Evolutionary conservation across 2,888 invertebrate genomes (phyloP).

Genomic region (Tolmerus cingulatus): DNA sequence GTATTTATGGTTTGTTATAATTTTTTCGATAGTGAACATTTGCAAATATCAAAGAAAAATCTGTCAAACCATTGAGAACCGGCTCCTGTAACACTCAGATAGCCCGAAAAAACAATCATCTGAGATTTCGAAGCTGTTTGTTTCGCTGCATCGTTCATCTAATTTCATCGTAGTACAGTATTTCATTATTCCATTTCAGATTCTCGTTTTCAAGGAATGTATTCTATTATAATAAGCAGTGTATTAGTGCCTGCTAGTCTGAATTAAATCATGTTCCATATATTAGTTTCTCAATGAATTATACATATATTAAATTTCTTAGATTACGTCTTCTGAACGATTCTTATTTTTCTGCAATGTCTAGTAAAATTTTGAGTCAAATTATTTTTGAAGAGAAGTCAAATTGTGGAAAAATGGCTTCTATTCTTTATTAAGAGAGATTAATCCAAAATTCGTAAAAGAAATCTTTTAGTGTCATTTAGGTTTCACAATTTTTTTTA

Average conservation of each 20-base stretch:
- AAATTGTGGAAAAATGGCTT: not conserved
- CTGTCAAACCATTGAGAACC: too few species aligned
- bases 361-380: not conserved
- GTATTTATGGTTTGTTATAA: too few species aligned
- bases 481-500: not conserved
- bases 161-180: not conserved
- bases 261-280: not conserved
- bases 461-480: not conserved
- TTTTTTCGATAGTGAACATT: too few species aligned
- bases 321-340: not conserved
- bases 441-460: not conserved
- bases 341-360: not conserved
- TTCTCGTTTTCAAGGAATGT: not conserved
- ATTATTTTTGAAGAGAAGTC: not conserved
- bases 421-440: not conserved
- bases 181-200: not conserved
- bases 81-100: too few species aligned
- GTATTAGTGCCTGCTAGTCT: not conserved
- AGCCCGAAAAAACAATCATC: too few species aligned
- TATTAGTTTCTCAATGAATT: not conserved
- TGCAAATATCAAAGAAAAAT: too few species aligned
- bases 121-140: too few species aligned
- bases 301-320: not conserved
- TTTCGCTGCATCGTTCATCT: not conserved
- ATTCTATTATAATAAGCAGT: not conserved